Conservation (phyloP, 2,888 invertebrate species). For the Hypsopygia costalis region DNA sequence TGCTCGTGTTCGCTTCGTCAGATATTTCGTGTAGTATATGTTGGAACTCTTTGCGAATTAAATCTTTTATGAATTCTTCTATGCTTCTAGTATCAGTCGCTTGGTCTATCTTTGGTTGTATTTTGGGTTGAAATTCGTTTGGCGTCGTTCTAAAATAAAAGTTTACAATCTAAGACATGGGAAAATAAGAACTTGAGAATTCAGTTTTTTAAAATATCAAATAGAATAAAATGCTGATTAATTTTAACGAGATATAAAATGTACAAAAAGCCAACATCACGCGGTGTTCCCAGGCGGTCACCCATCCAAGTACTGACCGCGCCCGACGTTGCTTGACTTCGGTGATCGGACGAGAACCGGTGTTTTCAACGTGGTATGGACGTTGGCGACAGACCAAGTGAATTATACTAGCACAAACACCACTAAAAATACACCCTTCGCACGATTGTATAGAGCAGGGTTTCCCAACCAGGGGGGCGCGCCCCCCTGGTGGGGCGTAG, state of each 20-base stretch:
- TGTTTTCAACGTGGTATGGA: conserved; percentile 55
- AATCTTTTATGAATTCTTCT: conserved; percentile 62
- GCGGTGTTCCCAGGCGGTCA: conserved; percentile 41
- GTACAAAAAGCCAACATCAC: conserved; percentile 36
- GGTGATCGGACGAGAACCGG: conserved; percentile 77
- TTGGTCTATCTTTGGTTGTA: conserved; percentile 43
- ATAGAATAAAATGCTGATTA: too few species aligned
- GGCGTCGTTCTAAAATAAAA: conserved; percentile 23
- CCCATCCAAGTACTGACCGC: conserved; percentile 72
- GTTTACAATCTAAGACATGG: too few species aligned
- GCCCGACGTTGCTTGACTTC: conserved; percentile 75
- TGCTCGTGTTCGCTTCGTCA: conserved; percentile 40
- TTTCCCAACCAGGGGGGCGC: too few species aligned
- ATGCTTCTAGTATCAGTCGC: conserved; percentile 65
- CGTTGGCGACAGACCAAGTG: conserved; percentile 42
- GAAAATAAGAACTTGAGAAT: too few species aligned
- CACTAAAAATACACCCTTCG: too few species aligned
- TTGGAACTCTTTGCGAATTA: conserved; percentile 65
- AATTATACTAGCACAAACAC: too few species aligned
- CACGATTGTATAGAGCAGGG: too few species aligned
- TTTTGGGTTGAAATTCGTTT: conserved; percentile 18
- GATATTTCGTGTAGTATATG: conserved; percentile 51
- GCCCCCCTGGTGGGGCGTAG: too few species aligned
- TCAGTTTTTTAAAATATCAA: too few species aligned
- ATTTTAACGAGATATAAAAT: neutral